Percentiles rank a stretch among this genome's conserved stretches.
Evolutionary conservation across 2,797 vertebrate species (phyloP).

Genomic region (Myotis findleyi): DNA sequence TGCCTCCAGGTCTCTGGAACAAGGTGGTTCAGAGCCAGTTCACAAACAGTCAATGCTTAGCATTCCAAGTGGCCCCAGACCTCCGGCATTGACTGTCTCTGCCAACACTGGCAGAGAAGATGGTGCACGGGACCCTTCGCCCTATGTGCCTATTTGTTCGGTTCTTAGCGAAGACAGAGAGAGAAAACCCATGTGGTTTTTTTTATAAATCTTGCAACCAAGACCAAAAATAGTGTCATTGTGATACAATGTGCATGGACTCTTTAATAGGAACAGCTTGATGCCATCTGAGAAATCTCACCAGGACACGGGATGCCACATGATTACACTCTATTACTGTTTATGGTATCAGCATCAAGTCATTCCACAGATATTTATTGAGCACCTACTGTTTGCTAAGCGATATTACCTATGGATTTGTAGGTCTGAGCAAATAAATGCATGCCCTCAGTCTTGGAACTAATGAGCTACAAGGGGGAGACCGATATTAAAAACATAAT

Average conservation of each 20-base stretch:
- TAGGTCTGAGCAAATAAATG: neutral
- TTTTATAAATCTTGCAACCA: neutral
- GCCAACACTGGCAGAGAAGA: neutral
- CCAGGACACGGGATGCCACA: neutral
- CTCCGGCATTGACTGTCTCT: neutral
- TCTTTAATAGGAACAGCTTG: neutral
- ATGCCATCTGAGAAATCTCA: neutral
- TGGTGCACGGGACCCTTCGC: neutral
- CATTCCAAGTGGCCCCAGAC: fast-evolving
- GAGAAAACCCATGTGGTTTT: neutral
- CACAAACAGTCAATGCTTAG: neutral
- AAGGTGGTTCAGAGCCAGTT: neutral
- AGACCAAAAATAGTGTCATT: neutral
- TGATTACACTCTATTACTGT: no score
- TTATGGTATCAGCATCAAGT: no score
- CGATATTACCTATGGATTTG: neutral
- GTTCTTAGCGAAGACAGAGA: neutral
- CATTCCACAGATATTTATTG: neutral
- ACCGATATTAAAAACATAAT: neutral
- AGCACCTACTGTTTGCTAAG: neutral
- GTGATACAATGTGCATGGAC: neutral
- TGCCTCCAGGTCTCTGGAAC: neutral
- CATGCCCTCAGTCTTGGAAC: neutral
- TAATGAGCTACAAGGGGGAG: neutral
- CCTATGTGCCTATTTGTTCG: neutral